Evolutionary conservation across 2,888 invertebrate species (phyloP).

Genomic region (Diadegma fenestrale): DNA sequence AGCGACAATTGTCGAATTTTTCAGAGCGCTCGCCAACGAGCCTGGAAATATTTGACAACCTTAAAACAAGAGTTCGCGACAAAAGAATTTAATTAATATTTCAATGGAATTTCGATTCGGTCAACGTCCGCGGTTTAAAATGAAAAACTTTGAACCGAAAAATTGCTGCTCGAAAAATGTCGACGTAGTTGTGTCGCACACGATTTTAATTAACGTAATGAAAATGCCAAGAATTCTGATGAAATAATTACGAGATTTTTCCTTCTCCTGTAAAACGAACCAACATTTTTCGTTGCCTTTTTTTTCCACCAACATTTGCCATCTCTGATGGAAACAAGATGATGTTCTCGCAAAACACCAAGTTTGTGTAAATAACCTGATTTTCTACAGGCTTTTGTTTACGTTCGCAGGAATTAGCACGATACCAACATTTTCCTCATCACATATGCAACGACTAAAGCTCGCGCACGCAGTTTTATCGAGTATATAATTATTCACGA

Average conservation of each 20-base stretch:
- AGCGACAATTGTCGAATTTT: conserved; percentile 20
- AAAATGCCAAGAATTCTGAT: background rate
- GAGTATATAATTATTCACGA: background rate
- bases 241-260: background rate
- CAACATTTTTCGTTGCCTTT: background rate
- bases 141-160: background rate
- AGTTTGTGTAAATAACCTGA: background rate
- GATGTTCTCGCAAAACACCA: background rate
- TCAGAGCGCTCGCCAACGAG: background rate
- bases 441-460: background rate
- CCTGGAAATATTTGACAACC: background rate
- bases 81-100: conserved; percentile 14
- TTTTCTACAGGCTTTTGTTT: background rate
- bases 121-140: background rate
- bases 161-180: background rate
- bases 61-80: background rate
- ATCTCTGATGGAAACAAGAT: background rate
- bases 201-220: conserved; percentile 9
- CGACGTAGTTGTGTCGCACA: background rate
- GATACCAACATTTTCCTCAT: background rate
- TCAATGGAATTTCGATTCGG: background rate
- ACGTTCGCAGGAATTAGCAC: background rate
- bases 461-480: background rate
- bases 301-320: background rate
- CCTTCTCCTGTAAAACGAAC: background rate